Evolutionary conservation across 2,113 vertebrate genomes (phyloP).

Genomic region (Cynoglossus semilaevis): DNA sequence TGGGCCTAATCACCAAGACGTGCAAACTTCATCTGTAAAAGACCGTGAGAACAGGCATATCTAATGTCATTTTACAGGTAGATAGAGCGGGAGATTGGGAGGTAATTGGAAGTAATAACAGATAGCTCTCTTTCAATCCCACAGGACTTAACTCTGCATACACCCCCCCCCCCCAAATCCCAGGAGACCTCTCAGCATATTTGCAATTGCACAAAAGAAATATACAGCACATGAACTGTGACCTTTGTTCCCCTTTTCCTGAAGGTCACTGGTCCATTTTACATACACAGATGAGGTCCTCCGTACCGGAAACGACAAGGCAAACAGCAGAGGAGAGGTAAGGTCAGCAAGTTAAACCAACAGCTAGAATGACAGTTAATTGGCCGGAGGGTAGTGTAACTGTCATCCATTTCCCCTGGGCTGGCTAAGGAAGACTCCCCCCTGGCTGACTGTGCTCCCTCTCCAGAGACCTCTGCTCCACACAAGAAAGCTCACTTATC

Average conservation of each 20-base stretch:
- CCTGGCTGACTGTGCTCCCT: slow-evolving; percentile 45
- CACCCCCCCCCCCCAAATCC: slow-evolving; percentile 49
- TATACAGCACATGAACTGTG: slow-evolving; percentile 75
- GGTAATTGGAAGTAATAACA: slow-evolving; percentile 81
- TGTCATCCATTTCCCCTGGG: slow-evolving; percentile 76
- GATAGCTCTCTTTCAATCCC: slow-evolving; percentile 68
- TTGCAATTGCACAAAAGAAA: slow-evolving; percentile 69
- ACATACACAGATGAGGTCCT: slow-evolving; percentile 79
- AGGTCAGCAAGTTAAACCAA: slow-evolving; percentile 82
- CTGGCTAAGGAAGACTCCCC: slow-evolving; percentile 59
- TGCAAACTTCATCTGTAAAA: slow-evolving; percentile 60
- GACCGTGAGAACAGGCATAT: slow-evolving; percentile 75
- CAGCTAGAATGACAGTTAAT: slow-evolving; percentile 81
- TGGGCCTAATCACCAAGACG: slow-evolving; percentile 61
- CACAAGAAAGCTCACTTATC: slow-evolving; percentile 60
- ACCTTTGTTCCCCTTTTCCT: slow-evolving; percentile 70
- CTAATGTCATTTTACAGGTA: slow-evolving; percentile 83
- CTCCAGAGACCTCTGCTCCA: slow-evolving; percentile 55
- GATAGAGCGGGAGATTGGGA: slow-evolving; percentile 75
- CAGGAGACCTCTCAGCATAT: slow-evolving; percentile 54
- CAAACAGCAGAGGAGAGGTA: slow-evolving; percentile 75
- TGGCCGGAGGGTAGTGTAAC: slow-evolving; percentile 77
- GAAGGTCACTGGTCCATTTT: slow-evolving; percentile 77
- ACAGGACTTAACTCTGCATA: slow-evolving; percentile 46
- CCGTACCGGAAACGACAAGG: slow-evolving; percentile 76